Conservation (phyloP, 2,888 invertebrate species). For the Malthinus seriepunctatus region DNA sequence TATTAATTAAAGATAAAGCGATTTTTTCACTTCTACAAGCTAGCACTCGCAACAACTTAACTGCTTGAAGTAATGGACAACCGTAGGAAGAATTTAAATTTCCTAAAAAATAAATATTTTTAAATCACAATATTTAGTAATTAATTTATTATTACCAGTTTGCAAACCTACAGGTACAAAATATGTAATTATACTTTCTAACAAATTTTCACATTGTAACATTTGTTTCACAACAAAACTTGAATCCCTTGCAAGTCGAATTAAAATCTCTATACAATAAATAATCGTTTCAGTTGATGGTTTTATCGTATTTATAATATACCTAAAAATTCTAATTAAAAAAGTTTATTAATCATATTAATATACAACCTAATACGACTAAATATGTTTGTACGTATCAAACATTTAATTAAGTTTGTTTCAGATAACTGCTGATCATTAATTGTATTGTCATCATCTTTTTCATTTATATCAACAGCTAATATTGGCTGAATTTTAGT, state of each 20-base stretch:
- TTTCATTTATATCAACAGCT: slow-evolving; percentile 49
- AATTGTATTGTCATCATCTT: slow-evolving; percentile 64
- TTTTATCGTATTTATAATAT: slow-evolving; percentile 63
- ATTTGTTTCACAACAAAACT: slow-evolving; percentile 67
- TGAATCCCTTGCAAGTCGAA: slow-evolving; percentile 78
- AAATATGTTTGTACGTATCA: slow-evolving; percentile 75
- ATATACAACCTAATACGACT: slow-evolving; percentile 73
- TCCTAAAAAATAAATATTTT: slow-evolving; percentile 22
- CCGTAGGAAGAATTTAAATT: slow-evolving; percentile 58
- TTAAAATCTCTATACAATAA: slow-evolving; percentile 77
- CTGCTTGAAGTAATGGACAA: slow-evolving; percentile 68
- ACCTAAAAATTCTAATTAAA: too few species aligned
- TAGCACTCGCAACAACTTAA: slow-evolving; percentile 75
- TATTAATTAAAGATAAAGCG: slow-evolving; percentile 58
- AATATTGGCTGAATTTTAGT: slow-evolving; percentile 65
- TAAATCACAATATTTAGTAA: neutral
- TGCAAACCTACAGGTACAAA: slow-evolving; percentile 52
- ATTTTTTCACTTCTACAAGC: slow-evolving; percentile 63
- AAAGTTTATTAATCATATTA: too few species aligned
- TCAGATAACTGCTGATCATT: slow-evolving; percentile 88
- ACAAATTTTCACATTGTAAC: slow-evolving; percentile 64
- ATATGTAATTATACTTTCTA: slow-evolving; percentile 62
- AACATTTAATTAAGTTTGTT: slow-evolving; percentile 76
- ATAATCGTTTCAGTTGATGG: slow-evolving; percentile 74
- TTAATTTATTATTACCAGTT: neutral